Percentiles rank a stretch among this genome's conserved stretches.
phyloP scores from a whole-genome alignment of 2,113 vertebrate genomes.

The Hydrochoerus hydrochaeris region DNA sequence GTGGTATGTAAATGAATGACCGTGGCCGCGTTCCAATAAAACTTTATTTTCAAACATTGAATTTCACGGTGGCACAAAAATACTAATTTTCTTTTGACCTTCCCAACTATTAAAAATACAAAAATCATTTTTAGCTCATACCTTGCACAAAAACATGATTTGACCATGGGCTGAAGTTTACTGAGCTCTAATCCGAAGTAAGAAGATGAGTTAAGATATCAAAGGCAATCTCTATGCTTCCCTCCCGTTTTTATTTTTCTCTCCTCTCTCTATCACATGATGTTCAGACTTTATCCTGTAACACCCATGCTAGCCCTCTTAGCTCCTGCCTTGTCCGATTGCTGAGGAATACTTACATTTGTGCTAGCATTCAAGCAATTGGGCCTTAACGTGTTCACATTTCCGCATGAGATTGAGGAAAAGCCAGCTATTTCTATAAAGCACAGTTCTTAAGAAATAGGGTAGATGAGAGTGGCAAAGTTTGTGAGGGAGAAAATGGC shows the following conservation, averaged over 20 bases:
- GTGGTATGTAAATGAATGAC: background rate
- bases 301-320: background rate
- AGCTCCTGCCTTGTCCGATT: background rate
- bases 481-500: background rate
- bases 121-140: background rate
- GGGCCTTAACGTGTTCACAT: background rate
- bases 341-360: background rate
- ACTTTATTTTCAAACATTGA: background rate
- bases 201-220: background rate
- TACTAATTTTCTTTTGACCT: background rate
- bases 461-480: background rate
- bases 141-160: background rate
- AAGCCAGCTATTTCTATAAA: background rate
- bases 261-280: background rate
- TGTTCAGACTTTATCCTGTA: background rate
- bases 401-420: background rate
- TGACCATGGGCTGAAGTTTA: background rate
- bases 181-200: background rate
- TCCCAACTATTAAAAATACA: background rate
- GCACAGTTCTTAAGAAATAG: background rate
- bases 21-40: background rate
- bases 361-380: background rate
- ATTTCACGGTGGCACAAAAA: background rate
- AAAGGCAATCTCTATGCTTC: background rate
- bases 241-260: background rate